phyloP scores from a whole-genome alignment of 2,113 vertebrate genomes.

The Syrmaticus mikado region DNA sequence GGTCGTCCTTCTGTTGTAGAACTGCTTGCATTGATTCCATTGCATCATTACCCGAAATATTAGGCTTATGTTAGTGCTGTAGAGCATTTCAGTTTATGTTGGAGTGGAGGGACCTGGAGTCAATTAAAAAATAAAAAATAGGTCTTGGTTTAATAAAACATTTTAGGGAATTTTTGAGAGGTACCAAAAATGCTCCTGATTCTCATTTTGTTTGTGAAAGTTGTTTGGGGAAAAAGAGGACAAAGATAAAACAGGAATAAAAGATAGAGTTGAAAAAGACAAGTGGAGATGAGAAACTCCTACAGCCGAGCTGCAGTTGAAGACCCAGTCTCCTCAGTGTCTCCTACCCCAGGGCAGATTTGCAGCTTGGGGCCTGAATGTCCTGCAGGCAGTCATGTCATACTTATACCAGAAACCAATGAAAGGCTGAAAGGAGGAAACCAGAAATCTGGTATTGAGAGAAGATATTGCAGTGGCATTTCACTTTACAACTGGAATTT shows the following conservation, averaged over 20 bases:
- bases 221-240: background rate
- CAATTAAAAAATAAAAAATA: background rate
- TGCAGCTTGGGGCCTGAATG: background rate
- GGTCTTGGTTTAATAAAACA: background rate
- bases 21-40: background rate
- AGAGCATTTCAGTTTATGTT: background rate
- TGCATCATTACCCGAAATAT: background rate
- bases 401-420: background rate
- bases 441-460: background rate
- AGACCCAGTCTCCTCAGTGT: rapidly evolving
- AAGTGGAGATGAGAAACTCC: background rate
- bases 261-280: background rate
- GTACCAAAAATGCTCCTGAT: background rate
- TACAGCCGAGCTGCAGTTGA: background rate
- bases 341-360: background rate
- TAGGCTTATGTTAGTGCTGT: rapidly evolving
- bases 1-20: background rate
- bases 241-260: background rate
- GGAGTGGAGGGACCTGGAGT: background rate
- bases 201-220: background rate
- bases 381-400: rapidly evolving
- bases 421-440: background rate
- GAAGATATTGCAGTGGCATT: background rate
- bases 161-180: background rate
- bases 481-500: conserved; percentile 41